Evolutionary conservation across 2,888 invertebrate species (phyloP), one percentile per base, ranked within the genome.

Genomic region (Herminia tarsipennalis): DNA sequence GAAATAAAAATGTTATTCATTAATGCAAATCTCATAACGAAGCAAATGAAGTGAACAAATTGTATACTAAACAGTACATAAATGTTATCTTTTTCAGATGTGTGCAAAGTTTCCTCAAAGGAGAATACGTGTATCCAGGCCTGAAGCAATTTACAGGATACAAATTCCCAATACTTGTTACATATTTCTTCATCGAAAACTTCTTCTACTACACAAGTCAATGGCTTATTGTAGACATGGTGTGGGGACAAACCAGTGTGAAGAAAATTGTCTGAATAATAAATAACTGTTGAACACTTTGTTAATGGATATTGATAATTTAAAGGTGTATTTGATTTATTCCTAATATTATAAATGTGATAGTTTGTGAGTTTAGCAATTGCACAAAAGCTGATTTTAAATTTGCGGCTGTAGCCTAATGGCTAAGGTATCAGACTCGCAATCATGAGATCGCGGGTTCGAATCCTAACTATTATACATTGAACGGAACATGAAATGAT

Each of bases 161-260:
- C 3, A 77, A 82, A 39, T 53, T 80, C 0, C 42, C 71, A 0
- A 9, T 77, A 10, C 52, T 86, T 10, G 33, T 70, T 2, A 20
- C 71, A 0, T 86, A 80, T 34, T 56, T 73, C 5, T 76, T 76
- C 9, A 44, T 79, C 2, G 82, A 83, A 53, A 76, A 78, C 51
- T 67, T 83, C 2, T 85, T 88, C 21, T 87, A 81, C 48, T 85
- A 82, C 41, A 78, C 72, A 0, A 71, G 76, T 6, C 88, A 88
- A 51, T 89, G 84, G 82, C 28, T 79, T 3, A 56, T 88, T 1
- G 51, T 79, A 1, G 86, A 88, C 25, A 72, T 83, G 42, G 57
- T 88, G 1, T 84, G 86, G 85, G 78, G 81, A 6, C 53, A 61
- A 30, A 53, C 46, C 9, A 46, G 48, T 18, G 28, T 46, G 2